A percentile compares a stretch with the other conserved stretches of the same genome.
Evolutionary conservation across 2,888 invertebrate genomes (phyloP).

Genomic region (Hartigia nigra): DNA sequence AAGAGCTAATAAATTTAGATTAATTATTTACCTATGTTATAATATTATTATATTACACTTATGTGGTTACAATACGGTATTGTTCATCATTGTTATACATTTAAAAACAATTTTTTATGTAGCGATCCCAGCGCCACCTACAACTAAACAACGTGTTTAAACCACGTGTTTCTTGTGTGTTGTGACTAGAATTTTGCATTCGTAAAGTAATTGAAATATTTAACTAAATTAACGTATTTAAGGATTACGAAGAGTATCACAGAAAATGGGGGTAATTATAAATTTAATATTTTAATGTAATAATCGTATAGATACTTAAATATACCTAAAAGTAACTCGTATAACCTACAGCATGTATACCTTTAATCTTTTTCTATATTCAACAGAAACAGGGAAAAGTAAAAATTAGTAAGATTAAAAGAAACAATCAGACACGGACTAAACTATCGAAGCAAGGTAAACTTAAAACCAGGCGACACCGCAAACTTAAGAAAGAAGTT

Average conservation of each 20-base stretch:
- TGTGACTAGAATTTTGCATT: not conserved
- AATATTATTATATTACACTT: not conserved
- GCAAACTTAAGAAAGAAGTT: constrained; percentile 46
- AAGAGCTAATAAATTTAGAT: not conserved
- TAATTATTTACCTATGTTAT: not conserved
- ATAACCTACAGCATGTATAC: not conserved
- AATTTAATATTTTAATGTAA: not conserved
- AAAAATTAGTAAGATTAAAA: constrained; percentile 63
- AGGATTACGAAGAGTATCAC: not conserved
- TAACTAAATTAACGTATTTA: not conserved
- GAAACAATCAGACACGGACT: constrained; percentile 62
- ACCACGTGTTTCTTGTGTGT: not conserved
- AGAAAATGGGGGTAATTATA: not conserved
- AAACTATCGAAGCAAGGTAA: constrained; percentile 63
- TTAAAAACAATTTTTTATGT: not conserved
- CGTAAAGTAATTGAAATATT: not conserved
- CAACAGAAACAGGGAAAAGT: constrained; percentile 68
- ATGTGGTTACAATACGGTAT: not conserved
- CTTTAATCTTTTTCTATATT: not conserved
- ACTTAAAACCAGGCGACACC: constrained; percentile 56
- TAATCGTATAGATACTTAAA: not conserved
- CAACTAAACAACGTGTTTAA: not conserved
- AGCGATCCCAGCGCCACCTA: not conserved
- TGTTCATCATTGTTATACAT: not conserved
- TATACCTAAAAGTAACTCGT: not conserved